phyloP scores from a whole-genome alignment of 2,113 vertebrate genomes.

The Harpagus bidentatus region DNA sequence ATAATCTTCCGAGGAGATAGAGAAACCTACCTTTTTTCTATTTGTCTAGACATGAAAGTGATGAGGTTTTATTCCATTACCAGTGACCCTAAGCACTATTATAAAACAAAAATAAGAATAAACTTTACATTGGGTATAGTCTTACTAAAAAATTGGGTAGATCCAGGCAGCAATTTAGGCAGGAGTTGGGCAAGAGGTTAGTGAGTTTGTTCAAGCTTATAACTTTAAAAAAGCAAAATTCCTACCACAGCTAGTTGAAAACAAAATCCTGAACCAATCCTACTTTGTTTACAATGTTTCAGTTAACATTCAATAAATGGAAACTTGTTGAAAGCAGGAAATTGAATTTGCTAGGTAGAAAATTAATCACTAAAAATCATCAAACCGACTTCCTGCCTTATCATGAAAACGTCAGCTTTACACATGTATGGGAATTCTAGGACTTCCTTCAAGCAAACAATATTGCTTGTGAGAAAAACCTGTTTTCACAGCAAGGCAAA shows the following conservation, averaged over 20 bases:
- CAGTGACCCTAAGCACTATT: not conserved
- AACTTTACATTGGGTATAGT: not conserved
- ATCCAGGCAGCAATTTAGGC: not conserved
- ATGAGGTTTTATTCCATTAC: not conserved
- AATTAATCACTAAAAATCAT: slow-evolving; percentile 1
- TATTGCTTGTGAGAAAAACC: not conserved
- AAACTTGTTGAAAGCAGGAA: not conserved
- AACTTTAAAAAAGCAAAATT: not conserved
- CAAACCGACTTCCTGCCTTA: not conserved
- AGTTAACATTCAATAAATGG: not conserved
- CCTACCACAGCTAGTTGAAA: not conserved
- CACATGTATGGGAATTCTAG: not conserved
- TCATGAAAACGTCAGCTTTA: not conserved
- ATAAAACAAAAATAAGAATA: not conserved
- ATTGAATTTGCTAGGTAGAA: not conserved
- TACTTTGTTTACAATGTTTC: not conserved
- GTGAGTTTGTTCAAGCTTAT: not conserved
- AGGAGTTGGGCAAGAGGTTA: not conserved
- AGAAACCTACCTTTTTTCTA: not conserved
- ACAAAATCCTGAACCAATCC: not conserved
- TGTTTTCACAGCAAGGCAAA: not conserved
- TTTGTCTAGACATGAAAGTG: not conserved
- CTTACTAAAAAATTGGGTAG: not conserved
- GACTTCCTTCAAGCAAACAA: not conserved
- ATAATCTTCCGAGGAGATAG: not conserved